Base-by-base conservation (phyloP, 2,888 invertebrate genomes). In the Camptogramma bilineatum region DNA sequence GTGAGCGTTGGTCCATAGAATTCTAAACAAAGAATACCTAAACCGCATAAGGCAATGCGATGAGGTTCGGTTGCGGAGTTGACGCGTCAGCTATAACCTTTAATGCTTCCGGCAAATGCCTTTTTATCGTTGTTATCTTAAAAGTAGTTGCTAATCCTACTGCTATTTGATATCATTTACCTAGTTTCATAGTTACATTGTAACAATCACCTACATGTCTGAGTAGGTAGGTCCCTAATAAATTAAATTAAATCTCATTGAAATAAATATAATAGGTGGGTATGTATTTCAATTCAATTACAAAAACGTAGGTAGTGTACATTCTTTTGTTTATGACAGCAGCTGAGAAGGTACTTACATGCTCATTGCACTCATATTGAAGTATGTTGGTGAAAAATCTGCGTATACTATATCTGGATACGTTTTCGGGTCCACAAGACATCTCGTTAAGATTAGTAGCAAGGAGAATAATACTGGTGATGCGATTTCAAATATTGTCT, bases 361-460 rank as follows among this genome's bases (percentile, higher is more conserved):
- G 58, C 73, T 79, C 76, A 78, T 80, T 64, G 83, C 82, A 74
- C 78, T 87, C 53, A 85, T 81, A 69, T 92, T 91, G 71, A 91
- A 86, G 70, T 87, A 91, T 47, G 92, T 92, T 65, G 92, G 91
- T 31, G 73, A 74, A 77, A 91, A 93, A 52, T 86, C 77, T 71
- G 81, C 73, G 76, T 93, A 92, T 2, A 74, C 68, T 48, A 78
- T 68, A 56, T 82, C 85, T 56, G 90, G 87, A 73, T 86, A 88
- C 51, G 87, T 81, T 71, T 95, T 94, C 3, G 96, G 95, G 67
- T 94, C 94, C 10, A 96, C 96, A 55, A 96, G 86, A 64, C 94
- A 94, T 78, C 97, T 94, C 75, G 97, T 94, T 18, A 96, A 74
- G 57, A 97, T 95, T 74, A 97, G 85, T 70, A 97, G 91, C 54